Base-by-base conservation (phyloP, 1,140 invertebrate species). In the Gryllus bimaculatus region DNA sequence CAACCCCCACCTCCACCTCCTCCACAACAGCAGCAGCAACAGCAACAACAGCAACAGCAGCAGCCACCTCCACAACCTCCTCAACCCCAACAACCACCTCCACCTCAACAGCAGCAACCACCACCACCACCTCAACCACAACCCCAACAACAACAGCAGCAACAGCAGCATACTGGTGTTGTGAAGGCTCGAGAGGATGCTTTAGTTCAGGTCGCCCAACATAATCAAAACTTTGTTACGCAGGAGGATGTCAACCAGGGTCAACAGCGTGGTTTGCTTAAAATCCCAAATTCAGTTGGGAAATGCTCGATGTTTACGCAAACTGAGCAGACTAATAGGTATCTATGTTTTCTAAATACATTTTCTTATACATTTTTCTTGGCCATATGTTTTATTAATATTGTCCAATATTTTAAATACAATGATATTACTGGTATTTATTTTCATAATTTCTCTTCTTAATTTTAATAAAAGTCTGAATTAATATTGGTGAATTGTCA, bases 241-340 rank as follows among this genome's bases (percentile, higher is more conserved):
- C 48, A 73, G 39, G 66, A 54, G 18, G 66, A 54, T 8, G 78
- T 21, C n/a, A 47, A 26, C 49, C 39, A 75, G 47, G 26, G 74
- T 12, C 80, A 81, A 75, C 80, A 78, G 39, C 78, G 81, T 48
- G 80, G 81, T 47, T 76, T 82, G 47, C 78, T 82, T 8, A 82
- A 83, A 54, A 81, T 83, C 8, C 84, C 84, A 73, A 75, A 78
- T 10, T 78, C 77, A 15, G 80, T 78, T n/a, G 83, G 86, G 76
- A 86, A 86, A 83, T 85, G 84, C 84, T 87, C 86, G 81, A 86
- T 87, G 84, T 85, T 86, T 81, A 85, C 85, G 77, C 86, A 86
- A 84, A 86, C 85, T 12, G 85, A 87, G 79, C 85, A 84, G 77
- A 84, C 84, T 15, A 86, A 85, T 78, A 74, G 73, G 79, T 74